Base-by-base conservation (phyloP, 2,888 invertebrate species). In the Bombylius major region DNA sequence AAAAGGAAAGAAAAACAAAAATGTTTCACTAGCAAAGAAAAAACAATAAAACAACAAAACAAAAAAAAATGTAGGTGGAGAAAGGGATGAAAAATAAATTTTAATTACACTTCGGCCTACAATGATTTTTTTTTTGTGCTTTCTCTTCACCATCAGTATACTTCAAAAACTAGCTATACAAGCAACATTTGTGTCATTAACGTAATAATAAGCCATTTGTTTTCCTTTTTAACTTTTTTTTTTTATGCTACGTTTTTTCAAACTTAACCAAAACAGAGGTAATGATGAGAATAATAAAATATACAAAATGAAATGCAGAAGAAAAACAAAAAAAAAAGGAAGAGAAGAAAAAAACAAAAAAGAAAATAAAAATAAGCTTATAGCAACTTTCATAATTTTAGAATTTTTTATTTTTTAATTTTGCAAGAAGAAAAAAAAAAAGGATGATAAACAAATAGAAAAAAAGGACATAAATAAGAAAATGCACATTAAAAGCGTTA, bases 21-120 rank as follows among this genome's bases (percentile, higher is more conserved):
- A 23, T 23, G 23, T 23, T 23, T 23, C 23, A 23, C 23, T 23
- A 32, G 11, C 5, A 14, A 44, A 36, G 4, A 9, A 47, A 31
- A 6, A 47, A 47, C 31, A 47, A 23, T 36, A 36, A 36, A 36
- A 36, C 36, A 36, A 9, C 36, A 9, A 36, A 1, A 36, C 5
- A 54, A 48, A 39, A 51, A 44, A 51, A 13, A 33, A 34, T 23
- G 46, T 46, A 23, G 46, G 49, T 31, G 48, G 50, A 48, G 45
- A 57, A 57, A 57, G 47, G 57, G 53, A 49, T 55, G 55, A 51
- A 31, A 58, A 58, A 60, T 58, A 58, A 60, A 60, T 60, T 58
- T 58, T 58, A 58, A 60, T 60, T 60, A 60, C 55, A 47, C 48
- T 47, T 50, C 44, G 42, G 39, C 49, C 48, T 50, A 56, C 53